Evolutionary conservation across 2,888 invertebrate species (phyloP).

Genomic region (Brachyopa scutellaris): DNA sequence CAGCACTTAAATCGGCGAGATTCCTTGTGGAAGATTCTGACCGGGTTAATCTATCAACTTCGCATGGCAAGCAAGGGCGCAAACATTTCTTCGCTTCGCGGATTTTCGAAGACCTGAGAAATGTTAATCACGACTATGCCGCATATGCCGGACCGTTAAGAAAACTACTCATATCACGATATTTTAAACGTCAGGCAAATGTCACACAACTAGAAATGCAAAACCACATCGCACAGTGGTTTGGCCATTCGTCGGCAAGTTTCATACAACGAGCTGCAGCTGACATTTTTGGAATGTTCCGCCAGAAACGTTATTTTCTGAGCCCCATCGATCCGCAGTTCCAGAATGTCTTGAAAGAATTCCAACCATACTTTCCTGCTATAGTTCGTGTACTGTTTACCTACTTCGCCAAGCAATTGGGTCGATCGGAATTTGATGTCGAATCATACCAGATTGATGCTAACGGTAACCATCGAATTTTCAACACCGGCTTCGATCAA

Average conservation of each 20-base stretch:
- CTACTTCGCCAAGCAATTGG: slow-evolving; percentile 35
- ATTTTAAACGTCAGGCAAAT: slow-evolving; percentile 12
- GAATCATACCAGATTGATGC: slow-evolving; percentile 58
- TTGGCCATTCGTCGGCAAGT: not conserved
- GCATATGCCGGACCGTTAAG: slow-evolving; percentile 7
- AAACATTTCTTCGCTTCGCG: slow-evolving; percentile 4
- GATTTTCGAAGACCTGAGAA: slow-evolving; percentile 9
- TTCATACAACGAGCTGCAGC: slow-evolving; percentile 3
- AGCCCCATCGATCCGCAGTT: slow-evolving; percentile 23
- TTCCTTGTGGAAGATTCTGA: slow-evolving; percentile 30
- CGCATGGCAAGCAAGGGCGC: slow-evolving; percentile 26
- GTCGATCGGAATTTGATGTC: slow-evolving; percentile 43
- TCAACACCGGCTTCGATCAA: slow-evolving; percentile 48
- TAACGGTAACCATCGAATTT: slow-evolving; percentile 63
- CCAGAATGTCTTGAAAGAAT: slow-evolving; percentile 6
- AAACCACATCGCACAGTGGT: slow-evolving; percentile 3
- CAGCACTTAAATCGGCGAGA: slow-evolving; percentile 4
- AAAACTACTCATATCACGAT: slow-evolving; percentile 14
- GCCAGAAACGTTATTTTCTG: slow-evolving; percentile 12
- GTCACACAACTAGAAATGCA: not conserved
- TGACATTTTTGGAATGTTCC: slow-evolving; percentile 27
- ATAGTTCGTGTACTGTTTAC: slow-evolving; percentile 28
- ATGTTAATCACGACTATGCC: slow-evolving; percentile 4
- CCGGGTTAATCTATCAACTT: not conserved
- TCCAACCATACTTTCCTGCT: not conserved